Percentiles rank a stretch among this genome's conserved stretches.
These are phyloP conservation scores for Morus bassanus DNA, from an alignment of 2,797 vertebrate genomes.

Conservation along the genomic window DNA sequence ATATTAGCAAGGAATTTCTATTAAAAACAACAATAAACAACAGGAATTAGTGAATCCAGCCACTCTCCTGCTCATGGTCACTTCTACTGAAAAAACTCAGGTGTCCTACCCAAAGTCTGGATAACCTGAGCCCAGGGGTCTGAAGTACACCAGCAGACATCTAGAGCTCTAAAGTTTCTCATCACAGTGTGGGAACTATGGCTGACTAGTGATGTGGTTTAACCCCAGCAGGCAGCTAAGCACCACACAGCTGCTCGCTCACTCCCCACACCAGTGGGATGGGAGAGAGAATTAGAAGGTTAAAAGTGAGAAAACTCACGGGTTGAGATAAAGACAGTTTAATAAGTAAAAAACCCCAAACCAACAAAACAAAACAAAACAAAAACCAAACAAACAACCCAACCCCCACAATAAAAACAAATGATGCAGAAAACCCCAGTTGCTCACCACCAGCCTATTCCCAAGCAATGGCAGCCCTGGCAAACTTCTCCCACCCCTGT, in stretches of 20 bases:
- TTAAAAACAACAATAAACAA: background rate
- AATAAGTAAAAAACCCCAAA: background rate
- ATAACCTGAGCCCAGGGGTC: background rate
- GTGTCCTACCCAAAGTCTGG: background rate
- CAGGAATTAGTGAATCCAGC: background rate
- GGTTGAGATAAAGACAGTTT: background rate
- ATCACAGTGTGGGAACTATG: background rate
- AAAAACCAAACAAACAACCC: background rate
- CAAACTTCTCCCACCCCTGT: background rate
- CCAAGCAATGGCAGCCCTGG: background rate
- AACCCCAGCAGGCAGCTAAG: background rate
- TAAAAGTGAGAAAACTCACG: background rate
- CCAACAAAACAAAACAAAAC: too few relatives aligned
- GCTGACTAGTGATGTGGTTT: background rate
- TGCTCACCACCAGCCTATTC: background rate
- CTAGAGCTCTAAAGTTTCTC: background rate
- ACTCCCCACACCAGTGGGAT: background rate
- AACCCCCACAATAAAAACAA: background rate
- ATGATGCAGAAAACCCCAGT: background rate
- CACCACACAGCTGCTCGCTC: background rate
- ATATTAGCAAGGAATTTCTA: background rate
- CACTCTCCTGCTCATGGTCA: background rate
- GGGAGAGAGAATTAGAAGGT: background rate
- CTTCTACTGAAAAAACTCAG: background rate
- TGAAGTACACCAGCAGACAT: background rate